These are phyloP conservation scores for Bellardia bayeri DNA, from an alignment of 2,888 invertebrate species.

Conservation along the genomic window DNA sequence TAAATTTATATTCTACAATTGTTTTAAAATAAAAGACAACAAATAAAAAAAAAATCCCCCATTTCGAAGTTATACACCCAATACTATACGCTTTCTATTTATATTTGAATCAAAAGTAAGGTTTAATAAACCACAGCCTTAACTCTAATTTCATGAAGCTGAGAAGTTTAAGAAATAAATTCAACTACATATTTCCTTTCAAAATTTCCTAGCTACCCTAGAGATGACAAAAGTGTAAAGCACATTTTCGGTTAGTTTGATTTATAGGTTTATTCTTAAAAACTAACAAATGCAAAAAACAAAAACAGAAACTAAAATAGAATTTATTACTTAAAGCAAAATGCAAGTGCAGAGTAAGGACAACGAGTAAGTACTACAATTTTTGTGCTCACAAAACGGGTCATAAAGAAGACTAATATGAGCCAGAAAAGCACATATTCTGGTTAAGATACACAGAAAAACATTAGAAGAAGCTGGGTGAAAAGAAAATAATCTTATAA, in stretches of 20 bases:
- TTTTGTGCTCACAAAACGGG: background rate
- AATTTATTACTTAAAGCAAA: slow-evolving; percentile 29
- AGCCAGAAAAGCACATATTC: slow-evolving; percentile 24
- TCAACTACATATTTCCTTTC: no score
- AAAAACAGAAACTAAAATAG: background rate
- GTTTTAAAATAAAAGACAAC: no score
- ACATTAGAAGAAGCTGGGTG: background rate
- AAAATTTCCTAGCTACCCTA: slow-evolving; percentile 29
- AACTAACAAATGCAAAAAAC: slow-evolving; percentile 1
- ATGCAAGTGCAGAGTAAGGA: background rate
- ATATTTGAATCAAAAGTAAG: no score
- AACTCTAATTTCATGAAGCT: no score
- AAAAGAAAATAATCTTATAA: slow-evolving; percentile 1
- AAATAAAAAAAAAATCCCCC: no score
- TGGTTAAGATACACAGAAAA: slow-evolving; percentile 3
- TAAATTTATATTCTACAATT: no score
- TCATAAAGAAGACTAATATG: slow-evolving; percentile 19
- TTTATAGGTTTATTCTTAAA: slow-evolving; percentile 48
- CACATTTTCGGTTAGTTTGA: slow-evolving; percentile 40
- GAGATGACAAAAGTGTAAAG: background rate
- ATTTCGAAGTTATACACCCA: no score
- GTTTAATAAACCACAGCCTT: no score
- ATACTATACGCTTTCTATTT: no score
- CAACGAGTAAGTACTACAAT: slow-evolving; percentile 2
- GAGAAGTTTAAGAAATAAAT: no score